Conservation (phyloP, 2,797 vertebrate genomes). For the Coluber constrictor region DNA sequence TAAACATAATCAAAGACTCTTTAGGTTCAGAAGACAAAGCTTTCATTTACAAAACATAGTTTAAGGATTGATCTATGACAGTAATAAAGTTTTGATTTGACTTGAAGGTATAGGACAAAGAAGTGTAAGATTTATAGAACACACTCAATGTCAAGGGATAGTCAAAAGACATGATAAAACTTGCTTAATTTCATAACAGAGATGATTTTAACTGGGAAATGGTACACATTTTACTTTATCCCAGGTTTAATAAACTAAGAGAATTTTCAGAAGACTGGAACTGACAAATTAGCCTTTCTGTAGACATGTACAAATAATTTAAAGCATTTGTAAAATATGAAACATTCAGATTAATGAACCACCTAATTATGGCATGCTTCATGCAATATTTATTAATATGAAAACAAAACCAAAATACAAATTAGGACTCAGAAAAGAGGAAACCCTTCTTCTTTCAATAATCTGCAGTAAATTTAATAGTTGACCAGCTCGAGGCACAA, state of each 20-base stretch:
- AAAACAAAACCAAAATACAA: too few species aligned
- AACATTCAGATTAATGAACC: not conserved
- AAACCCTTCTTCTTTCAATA: not conserved
- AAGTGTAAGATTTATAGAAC: not conserved
- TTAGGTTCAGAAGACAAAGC: not conserved
- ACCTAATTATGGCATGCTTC: not conserved
- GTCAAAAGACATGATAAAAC: not conserved
- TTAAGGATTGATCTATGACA: not conserved
- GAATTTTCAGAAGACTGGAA: not conserved
- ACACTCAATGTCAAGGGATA: not conserved
- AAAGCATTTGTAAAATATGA: not conserved
- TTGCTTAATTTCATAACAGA: not conserved
- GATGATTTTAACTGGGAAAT: not conserved
- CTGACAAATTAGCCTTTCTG: not conserved
- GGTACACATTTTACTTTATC: not conserved
- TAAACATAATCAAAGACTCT: too few species aligned
- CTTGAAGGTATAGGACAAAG: not conserved
- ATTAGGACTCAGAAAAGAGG: too few species aligned
- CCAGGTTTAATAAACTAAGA: not conserved
- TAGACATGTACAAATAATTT: not conserved
- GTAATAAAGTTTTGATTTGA: too few species aligned
- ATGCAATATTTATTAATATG: not conserved
- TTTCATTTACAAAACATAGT: not conserved
- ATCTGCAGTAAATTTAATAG: not conserved
- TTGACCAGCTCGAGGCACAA: not conserved